phyloP scores from a whole-genome alignment of 2,113 vertebrate species.

The Petaurus breviceps region DNA sequence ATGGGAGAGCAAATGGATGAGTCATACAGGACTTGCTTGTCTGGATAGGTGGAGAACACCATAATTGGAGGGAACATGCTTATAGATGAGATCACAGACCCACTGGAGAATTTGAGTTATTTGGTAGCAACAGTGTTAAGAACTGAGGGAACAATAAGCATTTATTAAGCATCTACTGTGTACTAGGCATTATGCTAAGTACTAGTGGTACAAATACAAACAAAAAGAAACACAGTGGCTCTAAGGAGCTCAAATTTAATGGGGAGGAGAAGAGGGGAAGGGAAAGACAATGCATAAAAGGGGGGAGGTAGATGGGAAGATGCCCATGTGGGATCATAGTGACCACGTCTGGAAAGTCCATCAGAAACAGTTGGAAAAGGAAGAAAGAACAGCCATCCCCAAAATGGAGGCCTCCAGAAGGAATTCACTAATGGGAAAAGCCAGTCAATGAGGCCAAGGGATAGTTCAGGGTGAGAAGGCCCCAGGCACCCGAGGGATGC shows the following conservation, averaged over 20 bases:
- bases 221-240: not conserved
- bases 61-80: not conserved
- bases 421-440: not conserved
- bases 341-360: not conserved
- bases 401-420: not conserved
- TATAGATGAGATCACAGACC: not conserved
- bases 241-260: not conserved
- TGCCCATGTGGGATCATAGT: not conserved
- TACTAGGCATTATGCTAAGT: not conserved
- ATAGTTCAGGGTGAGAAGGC: not conserved
- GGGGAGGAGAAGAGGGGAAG: not conserved
- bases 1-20: not conserved
- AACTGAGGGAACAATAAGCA: not conserved
- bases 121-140: not conserved
- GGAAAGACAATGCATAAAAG: not conserved
- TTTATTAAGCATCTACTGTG: not conserved
- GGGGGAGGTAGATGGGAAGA: not conserved
- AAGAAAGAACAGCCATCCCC: not conserved
- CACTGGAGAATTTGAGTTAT: not conserved
- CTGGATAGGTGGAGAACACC: not conserved
- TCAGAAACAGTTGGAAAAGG: not conserved
- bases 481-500: not conserved
- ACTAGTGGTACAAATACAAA: too few relatives aligned
- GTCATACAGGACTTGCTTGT: not conserved
- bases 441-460: not conserved